Base-by-base conservation (phyloP, 2,797 vertebrate species). In the Hippoglossus hippoglossus region DNA sequence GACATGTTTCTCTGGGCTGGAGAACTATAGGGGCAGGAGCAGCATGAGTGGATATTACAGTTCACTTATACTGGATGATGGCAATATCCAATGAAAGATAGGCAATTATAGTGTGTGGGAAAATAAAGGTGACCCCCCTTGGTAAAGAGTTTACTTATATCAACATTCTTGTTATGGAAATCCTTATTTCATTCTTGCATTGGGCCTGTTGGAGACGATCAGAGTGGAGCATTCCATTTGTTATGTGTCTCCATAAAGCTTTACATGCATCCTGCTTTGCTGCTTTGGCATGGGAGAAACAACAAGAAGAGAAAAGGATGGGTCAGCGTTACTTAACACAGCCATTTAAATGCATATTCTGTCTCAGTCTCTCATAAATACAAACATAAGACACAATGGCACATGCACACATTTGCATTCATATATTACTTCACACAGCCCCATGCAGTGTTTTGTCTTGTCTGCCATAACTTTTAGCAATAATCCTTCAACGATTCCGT, bases 251-350 rank as follows among this genome's bases (percentile, higher is more conserved):
- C 81, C 72, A 73, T 85, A 77, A 82, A 83, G 67, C 75, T 79
- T 64, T 36, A 55, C 71, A 74, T 72, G 53, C 71, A 67, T 73
- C 56, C 65, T 56, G 63, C 74, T 81, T 67, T 57, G 26, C 80
- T 77, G 53, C 75, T 80, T 84, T 79, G 57, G 72, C 85, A 87
- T 81, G 85, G 76, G 87, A 73, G 71, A 59, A 65, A 73, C 75
- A 78, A 78, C 64, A 56, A 53, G 67, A 74, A 63, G 80, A 59
- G 70, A 88, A 86, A 88, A 58, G 66, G 79, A 84, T 87, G 75
- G 67, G 85, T 91, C 87, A 91, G 92, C 91, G 89, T 81, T 88
- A 63, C 80, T 93, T 89, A 89, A 91, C 82, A 67, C 65, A 54
- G 66, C 79, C 81, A 91, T 90, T 90, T 87, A 89, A 89, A 87